Base-by-base conservation (phyloP, 2,888 invertebrate species). In the Stratiomys singularior region DNA sequence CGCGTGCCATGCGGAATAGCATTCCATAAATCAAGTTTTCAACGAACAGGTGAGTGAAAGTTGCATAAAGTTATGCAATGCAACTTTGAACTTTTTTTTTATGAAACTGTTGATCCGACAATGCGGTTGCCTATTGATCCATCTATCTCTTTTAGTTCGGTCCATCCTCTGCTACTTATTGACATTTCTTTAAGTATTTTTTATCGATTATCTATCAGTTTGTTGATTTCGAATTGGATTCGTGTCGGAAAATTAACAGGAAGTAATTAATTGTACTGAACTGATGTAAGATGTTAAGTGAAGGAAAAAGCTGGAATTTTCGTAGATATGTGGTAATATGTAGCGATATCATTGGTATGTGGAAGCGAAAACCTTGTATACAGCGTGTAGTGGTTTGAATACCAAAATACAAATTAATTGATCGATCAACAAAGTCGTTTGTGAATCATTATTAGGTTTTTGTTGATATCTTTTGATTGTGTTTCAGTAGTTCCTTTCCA, bases 31-130 rank as follows among this genome's bases (percentile, higher is more conserved):
- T 66, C 13, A 37, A 66, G 37, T 37, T 66, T 37, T 52, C 52
- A 13, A 15, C 66, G 63, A 66, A 66, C 66, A 66, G 69, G 52
- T 52, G 71, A 72, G 71, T 72, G 71, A 72, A 72, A 72, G 71
- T 72, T 72, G 52, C 52, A 71, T 52, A 71, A 25, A 52, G 56
- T 67, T 67, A 67, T 67, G 44, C 44, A 67, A 67, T 60, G 5
- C 18, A 52, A 18, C 58, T 25, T 9, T 60, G 25, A 25, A 60
- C 23, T 21, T 60, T 60, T 60, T 25, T 25, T 37, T 44, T 67
- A 44, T 3, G n/a, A 44, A 30, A 21, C 18, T 67, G 67, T 27
- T 30, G 30, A 37, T 37, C 37, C 37, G 37, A 37, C 37, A 5
- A 9, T 9, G 15, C 64, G 9, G 28, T 27, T 2, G 64, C 25